Evolutionary conservation across 2,888 invertebrate species (phyloP).

Genomic region (Thereva unica): DNA sequence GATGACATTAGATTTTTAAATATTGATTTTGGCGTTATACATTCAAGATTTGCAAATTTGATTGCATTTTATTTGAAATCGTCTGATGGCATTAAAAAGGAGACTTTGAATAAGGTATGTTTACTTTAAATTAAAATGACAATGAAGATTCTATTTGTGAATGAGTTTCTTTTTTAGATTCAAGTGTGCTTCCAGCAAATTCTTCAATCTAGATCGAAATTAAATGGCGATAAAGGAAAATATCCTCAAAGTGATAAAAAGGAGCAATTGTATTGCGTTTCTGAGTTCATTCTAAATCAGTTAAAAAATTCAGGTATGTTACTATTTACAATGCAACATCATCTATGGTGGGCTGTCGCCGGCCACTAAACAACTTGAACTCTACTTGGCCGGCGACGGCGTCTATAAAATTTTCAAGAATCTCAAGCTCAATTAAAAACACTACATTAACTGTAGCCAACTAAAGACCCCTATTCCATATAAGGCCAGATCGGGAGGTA

Average conservation of each 20-base stretch:
- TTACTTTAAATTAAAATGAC: background rate
- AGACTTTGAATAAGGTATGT: background rate
- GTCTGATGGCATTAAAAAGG: constrained; percentile 47
- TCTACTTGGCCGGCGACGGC: no score
- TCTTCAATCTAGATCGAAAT: constrained; percentile 27
- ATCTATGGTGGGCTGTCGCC: no score
- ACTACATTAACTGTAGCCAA: no score
- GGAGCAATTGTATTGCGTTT: constrained; percentile 60
- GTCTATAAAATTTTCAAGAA: no score
- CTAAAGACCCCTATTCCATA: no score
- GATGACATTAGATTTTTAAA: constrained; percentile 68
- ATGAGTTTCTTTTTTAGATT: constrained; percentile 43
- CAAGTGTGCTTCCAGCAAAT: constrained; percentile 45
- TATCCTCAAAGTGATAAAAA: constrained; percentile 56
- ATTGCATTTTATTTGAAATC: constrained; percentile 64
- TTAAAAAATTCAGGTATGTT: constrained; percentile 47
- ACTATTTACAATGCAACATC: no score
- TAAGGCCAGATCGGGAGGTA: no score
- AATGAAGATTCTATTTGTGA: background rate
- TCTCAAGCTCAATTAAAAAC: no score
- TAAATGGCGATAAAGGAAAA: constrained; percentile 43
- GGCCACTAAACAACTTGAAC: no score
- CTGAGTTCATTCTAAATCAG: constrained; percentile 54
- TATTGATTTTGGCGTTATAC: constrained; percentile 68
- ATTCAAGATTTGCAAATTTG: constrained; percentile 67